Conservation (phyloP, 2,888 invertebrate species). For the Dryomyza anilis region DNA sequence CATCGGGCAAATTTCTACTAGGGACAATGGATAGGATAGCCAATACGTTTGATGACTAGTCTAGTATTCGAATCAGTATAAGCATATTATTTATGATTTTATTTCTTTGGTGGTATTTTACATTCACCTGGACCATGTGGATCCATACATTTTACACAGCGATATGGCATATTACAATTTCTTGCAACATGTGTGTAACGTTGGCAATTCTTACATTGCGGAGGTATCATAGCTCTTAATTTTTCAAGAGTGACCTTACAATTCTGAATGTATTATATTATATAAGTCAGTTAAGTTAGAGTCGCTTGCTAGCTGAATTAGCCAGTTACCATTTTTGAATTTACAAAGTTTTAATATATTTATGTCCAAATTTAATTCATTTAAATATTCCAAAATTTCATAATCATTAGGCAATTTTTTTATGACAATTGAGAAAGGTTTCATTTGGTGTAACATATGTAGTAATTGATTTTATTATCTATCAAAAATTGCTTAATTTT, state of each 20-base stretch:
- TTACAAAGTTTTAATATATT: background rate
- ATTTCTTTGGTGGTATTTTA: slow-evolving; percentile 5
- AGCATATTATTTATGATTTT: background rate
- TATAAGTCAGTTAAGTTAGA: background rate
- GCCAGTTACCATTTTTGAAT: background rate
- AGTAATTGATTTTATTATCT: background rate
- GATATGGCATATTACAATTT: background rate
- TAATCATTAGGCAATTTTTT: background rate
- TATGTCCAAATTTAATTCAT: background rate
- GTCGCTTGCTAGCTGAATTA: background rate
- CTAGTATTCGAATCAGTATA: slow-evolving; percentile 3
- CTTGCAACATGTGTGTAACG: too few species aligned
- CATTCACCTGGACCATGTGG: background rate
- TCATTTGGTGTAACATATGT: background rate
- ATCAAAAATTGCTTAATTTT: background rate
- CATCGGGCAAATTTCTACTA: too few species aligned
- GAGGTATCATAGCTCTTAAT: background rate
- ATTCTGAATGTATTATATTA: background rate
- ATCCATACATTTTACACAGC: background rate
- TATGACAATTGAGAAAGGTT: background rate
- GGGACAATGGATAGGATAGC: too few species aligned
- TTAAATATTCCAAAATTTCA: slow-evolving; percentile 2
- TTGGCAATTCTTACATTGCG: slow-evolving; percentile 17
- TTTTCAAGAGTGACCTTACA: slow-evolving; percentile 1
- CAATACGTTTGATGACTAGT: too few species aligned